A percentile compares a stretch with the other conserved stretches of the same genome.
Evolutionary conservation across 2,113 vertebrate species (phyloP).

Genomic region (Xenotilapia flavipinnis): DNA sequence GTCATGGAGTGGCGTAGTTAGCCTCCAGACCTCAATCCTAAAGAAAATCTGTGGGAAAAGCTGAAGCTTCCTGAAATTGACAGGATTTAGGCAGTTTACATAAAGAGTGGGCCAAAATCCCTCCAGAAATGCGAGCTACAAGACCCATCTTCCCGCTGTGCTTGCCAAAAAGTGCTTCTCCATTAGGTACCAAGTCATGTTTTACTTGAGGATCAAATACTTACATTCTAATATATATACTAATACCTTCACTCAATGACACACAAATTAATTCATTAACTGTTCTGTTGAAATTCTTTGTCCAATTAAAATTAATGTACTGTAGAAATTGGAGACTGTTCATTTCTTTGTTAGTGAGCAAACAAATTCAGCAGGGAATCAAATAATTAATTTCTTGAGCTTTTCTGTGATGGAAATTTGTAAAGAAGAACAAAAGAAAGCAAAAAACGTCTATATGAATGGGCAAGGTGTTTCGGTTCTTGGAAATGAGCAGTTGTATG

Average conservation of each 20-base stretch:
- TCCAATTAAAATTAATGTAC: background rate
- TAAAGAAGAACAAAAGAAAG: background rate
- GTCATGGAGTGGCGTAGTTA: background rate
- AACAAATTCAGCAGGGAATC: background rate
- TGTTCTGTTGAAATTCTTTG: background rate
- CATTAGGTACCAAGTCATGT: background rate
- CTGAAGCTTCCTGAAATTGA: background rate
- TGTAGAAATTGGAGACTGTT: background rate
- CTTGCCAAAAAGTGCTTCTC: background rate
- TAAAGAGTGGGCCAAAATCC: background rate
- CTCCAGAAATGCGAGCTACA: background rate
- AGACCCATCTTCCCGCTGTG: background rate
- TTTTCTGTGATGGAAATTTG: background rate
- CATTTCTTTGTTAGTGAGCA: background rate
- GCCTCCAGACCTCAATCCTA: background rate
- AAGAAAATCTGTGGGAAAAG: background rate
- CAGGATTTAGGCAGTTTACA: background rate
- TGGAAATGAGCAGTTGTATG: background rate
- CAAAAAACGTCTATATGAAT: fast-evolving
- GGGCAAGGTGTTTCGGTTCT: background rate
- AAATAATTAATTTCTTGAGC: background rate
- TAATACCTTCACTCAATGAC: background rate
- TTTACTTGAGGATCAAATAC: background rate
- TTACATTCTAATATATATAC: background rate
- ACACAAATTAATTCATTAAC: background rate